Evolutionary conservation across 2,113 vertebrate genomes (phyloP).

Genomic region (Lophotis ruficrista): DNA sequence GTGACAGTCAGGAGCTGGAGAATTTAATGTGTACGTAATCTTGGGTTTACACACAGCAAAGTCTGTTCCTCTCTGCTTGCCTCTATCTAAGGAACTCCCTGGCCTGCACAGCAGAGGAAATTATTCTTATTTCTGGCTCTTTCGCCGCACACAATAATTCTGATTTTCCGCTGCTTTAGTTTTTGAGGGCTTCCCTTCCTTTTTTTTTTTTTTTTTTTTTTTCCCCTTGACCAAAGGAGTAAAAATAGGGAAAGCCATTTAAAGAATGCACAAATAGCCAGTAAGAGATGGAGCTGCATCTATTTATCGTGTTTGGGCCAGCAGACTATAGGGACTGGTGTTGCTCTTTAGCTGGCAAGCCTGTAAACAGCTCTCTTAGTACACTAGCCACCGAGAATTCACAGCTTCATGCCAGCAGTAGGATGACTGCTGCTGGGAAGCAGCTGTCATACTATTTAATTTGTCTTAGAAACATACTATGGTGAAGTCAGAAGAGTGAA

Average conservation of each 20-base stretch:
- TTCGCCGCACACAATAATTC: neutral
- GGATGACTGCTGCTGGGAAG: neutral
- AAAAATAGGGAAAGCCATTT: neutral
- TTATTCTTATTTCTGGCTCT: neutral
- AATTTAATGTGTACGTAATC: neutral
- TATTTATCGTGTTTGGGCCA: neutral
- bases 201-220: neutral
- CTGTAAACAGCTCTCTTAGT: constrained; percentile 19
- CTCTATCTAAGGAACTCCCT: neutral
- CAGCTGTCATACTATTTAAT: neutral
- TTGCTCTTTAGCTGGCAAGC: neutral
- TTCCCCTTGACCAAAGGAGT: neutral
- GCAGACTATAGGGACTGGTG: neutral
- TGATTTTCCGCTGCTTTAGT: neutral
- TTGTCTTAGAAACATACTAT: neutral
- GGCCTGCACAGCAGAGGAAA: neutral
- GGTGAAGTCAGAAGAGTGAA: neutral
- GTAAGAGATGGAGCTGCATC: neutral
- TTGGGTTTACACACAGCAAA: neutral
- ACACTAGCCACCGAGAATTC: neutral
- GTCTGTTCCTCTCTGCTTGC: neutral
- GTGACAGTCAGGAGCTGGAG: neutral
- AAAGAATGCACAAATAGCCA: neutral
- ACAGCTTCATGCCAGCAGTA: neutral
- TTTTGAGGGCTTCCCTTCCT: neutral